Percentiles rank a stretch among this genome's conserved stretches.
These are phyloP conservation scores for Hirtodrosophila alboralis DNA, from an alignment of 2,888 invertebrate genomes.

Conservation along the genomic window DNA sequence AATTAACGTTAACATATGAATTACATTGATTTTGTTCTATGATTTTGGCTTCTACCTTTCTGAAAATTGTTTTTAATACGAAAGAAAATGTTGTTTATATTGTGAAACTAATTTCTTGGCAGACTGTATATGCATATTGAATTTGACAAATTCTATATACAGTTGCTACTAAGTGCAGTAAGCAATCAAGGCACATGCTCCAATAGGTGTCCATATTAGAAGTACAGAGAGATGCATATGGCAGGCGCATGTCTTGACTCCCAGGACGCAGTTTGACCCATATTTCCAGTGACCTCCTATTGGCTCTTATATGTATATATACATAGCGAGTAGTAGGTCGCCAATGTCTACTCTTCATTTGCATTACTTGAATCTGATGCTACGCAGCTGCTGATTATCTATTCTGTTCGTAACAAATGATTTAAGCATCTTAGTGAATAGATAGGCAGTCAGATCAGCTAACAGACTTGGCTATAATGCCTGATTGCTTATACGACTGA, in stretches of 20 bases:
- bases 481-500: conserved; percentile 44
- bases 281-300: conserved; percentile 45
- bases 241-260: conserved; percentile 2
- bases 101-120: too few species aligned
- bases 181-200: conserved; percentile 28
- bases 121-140: too few species aligned
- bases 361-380: conserved; percentile 9
- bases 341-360: background rate
- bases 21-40: too few species aligned
- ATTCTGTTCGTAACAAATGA: conserved; percentile 1
- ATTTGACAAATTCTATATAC: conserved; percentile 13
- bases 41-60: too few species aligned
- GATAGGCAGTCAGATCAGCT: conserved; percentile 23
- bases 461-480: conserved; percentile 42
- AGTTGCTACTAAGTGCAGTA: conserved; percentile 13
- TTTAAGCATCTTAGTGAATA: too few species aligned
- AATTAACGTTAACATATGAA: too few species aligned
- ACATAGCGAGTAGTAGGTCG: conserved; percentile 18
- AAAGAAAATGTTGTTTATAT: too few species aligned
- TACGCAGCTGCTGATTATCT: conserved; percentile 8
- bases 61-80: too few species aligned
- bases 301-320: too few species aligned
- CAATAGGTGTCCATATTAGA: background rate
- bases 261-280: conserved; percentile 58
- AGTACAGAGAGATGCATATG: conserved; percentile 6